These are phyloP conservation scores for Apodemia zela DNA, from an alignment of 2,888 invertebrate genomes.

Conservation along the genomic window DNA sequence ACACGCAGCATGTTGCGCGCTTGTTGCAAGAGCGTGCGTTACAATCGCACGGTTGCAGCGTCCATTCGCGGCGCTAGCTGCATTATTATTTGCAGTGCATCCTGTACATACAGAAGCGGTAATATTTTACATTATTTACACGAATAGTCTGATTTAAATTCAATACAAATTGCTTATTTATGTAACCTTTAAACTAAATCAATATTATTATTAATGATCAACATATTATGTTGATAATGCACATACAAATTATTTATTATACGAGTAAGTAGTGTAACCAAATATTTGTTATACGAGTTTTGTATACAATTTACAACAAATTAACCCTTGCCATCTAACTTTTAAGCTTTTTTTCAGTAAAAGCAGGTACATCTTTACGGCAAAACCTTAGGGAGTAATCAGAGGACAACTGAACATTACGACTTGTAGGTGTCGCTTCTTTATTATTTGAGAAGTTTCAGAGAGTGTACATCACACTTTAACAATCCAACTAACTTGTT, in stretches of 20 bases:
- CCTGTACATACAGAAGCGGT: slow-evolving; percentile 96
- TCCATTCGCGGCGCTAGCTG: slow-evolving; percentile 86
- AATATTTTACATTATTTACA: slow-evolving; percentile 53
- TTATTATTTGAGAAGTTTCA: no score
- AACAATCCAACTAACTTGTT: no score
- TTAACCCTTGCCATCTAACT: no score
- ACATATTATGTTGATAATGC: neutral
- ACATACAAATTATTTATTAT: neutral
- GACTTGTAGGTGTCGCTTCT: no score
- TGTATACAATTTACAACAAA: no score
- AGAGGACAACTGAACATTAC: no score
- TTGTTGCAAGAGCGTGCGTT: slow-evolving; percentile 86
- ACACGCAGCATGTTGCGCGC: slow-evolving; percentile 87
- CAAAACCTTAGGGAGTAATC: no score
- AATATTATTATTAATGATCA: neutral
- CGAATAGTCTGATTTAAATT: neutral
- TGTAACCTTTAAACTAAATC: neutral
- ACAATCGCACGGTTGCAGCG: slow-evolving; percentile 84
- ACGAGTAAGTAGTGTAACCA: no score
- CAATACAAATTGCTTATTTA: neutral
- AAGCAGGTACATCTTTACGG: no score
- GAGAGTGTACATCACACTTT: no score
- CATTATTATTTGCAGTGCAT: slow-evolving; percentile 90
- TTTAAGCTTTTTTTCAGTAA: no score
- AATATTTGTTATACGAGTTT: no score